Conservation (phyloP, 2,888 invertebrate species). For the Exephanes ischioxanthus region DNA sequence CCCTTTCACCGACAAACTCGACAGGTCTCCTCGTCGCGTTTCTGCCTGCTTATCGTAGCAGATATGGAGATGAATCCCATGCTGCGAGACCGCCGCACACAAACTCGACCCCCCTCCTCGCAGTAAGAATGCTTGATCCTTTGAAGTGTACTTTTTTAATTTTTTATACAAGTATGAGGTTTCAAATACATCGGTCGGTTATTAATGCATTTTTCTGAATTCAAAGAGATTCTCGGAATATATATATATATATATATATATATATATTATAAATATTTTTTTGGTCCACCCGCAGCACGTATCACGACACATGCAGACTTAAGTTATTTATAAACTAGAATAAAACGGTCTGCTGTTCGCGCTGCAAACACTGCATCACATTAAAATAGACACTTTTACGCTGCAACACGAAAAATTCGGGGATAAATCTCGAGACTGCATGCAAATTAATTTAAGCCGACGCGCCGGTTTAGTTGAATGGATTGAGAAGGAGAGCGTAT, state of each 20-base stretch:
- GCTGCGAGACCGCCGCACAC: constrained; percentile 20
- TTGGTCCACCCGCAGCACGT: neutral
- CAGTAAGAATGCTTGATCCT: constrained; percentile 44
- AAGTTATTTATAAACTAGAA: neutral
- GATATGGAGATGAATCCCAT: constrained; percentile 61
- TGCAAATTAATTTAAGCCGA: neutral
- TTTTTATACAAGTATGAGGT: too few species aligned
- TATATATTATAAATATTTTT: neutral
- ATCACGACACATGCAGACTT: neutral
- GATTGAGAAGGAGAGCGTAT: neutral
- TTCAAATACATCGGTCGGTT: too few species aligned
- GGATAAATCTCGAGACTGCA: neutral
- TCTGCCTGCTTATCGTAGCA: neutral
- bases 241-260: neutral
- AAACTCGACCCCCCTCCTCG: constrained; percentile 1
- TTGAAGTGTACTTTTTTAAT: too few species aligned
- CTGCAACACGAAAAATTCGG: neutral
- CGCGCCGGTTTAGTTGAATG: neutral
- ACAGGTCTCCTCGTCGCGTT: neutral
- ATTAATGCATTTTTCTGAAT: too few species aligned
- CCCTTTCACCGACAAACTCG: neutral
- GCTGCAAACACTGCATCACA: neutral
- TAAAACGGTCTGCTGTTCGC: neutral
- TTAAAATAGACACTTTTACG: neutral
- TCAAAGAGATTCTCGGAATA: neutral